A percentile compares a stretch with the other conserved stretches of the same genome.
These are phyloP conservation scores for Bradypodion ventrale DNA, from an alignment of 2,797 vertebrate species.

Conservation along the genomic window DNA sequence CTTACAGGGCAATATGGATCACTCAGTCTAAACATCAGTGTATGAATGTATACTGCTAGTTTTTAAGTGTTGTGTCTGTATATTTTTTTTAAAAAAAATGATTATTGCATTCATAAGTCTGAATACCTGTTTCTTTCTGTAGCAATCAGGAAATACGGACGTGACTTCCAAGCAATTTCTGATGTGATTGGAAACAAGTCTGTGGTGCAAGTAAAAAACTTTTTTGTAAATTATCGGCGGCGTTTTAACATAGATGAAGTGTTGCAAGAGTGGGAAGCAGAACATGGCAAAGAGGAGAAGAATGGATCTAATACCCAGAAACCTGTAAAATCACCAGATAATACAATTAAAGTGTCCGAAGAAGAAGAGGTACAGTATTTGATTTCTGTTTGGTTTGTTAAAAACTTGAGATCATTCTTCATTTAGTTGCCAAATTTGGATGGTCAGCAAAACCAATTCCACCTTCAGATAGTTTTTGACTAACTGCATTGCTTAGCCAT, in stretches of 20 bases:
- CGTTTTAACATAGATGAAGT: constrained; percentile 94
- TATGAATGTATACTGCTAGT: not conserved
- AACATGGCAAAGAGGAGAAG: constrained; percentile 86
- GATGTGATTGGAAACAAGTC: constrained; percentile 96
- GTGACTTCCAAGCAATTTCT: constrained; percentile 93
- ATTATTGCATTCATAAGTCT: constrained; percentile 8
- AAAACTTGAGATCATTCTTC: not conserved
- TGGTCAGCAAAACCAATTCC: not conserved
- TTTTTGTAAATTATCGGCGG: constrained; percentile 92
- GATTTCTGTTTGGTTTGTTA: not conserved
- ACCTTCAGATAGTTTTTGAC: not conserved
- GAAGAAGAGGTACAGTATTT: constrained; percentile 86
- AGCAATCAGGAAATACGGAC: constrained; percentile 93
- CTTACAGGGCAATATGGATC: not conserved
- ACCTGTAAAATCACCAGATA: constrained; percentile 82
- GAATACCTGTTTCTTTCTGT: constrained; percentile 36
- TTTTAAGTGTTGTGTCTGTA: too few relatives aligned
- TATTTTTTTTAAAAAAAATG: not conserved
- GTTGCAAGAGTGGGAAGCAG: constrained; percentile 92
- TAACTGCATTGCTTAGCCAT: not conserved
- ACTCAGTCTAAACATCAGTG: too few relatives aligned
- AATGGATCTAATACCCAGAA: constrained; percentile 81
- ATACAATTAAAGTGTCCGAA: constrained; percentile 76
- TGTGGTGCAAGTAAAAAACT: constrained; percentile 94
- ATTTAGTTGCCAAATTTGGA: not conserved